Percentiles rank a stretch among this genome's conserved stretches.
Evolutionary conservation across 2,113 vertebrate species (phyloP).

Genomic region (Lagopus leucura): DNA sequence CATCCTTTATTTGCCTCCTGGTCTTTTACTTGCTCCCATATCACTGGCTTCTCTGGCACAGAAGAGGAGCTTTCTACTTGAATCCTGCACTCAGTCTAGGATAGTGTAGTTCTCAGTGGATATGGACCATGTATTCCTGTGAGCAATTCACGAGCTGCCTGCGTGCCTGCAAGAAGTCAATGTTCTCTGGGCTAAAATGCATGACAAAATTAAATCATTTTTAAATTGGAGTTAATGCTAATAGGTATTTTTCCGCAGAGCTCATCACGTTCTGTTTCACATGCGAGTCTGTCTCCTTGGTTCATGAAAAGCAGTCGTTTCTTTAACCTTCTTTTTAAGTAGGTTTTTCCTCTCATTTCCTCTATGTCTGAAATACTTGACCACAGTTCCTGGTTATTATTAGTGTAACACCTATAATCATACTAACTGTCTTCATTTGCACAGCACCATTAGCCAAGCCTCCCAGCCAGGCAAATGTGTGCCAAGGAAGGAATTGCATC

Average conservation of each 20-base stretch:
- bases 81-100: background rate
- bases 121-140: background rate
- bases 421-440: background rate
- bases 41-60: background rate
- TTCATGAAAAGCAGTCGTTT: background rate
- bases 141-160: background rate
- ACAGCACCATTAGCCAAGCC: slow-evolving; percentile 22
- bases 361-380: background rate
- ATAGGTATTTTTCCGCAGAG: background rate
- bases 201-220: background rate
- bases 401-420: slow-evolving; percentile 5
- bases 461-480: background rate
- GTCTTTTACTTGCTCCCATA: background rate
- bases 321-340: background rate
- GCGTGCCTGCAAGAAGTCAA: background rate
- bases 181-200: background rate
- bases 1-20: background rate
- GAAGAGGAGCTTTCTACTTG: background rate
- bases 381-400: background rate
- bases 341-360: slow-evolving; percentile 13
- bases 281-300: background rate
- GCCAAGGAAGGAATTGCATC: background rate
- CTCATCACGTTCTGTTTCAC: background rate
- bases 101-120: background rate
- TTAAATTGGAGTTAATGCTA: background rate